Evolutionary conservation across 2,888 invertebrate species (phyloP).

Genomic region (Thera britannica): DNA sequence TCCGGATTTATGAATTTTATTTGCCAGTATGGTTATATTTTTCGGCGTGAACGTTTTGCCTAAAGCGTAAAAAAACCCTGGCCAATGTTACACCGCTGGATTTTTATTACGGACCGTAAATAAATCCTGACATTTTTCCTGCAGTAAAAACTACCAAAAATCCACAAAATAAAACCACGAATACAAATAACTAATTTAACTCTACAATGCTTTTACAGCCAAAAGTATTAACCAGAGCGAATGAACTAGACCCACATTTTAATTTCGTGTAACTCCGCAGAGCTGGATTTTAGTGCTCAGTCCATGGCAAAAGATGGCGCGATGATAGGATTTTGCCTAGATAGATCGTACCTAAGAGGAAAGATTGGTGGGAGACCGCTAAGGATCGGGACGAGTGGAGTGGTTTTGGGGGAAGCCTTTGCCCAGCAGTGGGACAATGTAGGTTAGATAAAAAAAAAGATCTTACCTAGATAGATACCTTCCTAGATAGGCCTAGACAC

Average conservation of each 20-base stretch:
- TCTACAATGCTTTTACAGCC: slow-evolving; percentile 17
- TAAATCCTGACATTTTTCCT: not conserved
- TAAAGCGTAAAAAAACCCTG: not conserved
- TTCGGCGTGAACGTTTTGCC: not conserved
- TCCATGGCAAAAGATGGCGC: slow-evolving; percentile 1
- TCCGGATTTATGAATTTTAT: no score
- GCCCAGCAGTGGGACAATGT: no score
- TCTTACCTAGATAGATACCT: no score
- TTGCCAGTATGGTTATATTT: not conserved
- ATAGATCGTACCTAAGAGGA: no score
- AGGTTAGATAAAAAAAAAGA: no score
- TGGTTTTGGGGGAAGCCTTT: no score
- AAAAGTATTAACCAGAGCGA: slow-evolving; percentile 46
- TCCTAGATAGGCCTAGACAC: no score
- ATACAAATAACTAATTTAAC: slow-evolving; percentile 13
- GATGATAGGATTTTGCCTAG: not conserved
- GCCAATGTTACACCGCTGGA: not conserved
- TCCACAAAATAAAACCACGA: slow-evolving; percentile 2
- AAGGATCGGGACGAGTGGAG: no score
- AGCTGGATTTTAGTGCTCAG: slow-evolving; percentile 41
- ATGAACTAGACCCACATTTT: slow-evolving; percentile 68
- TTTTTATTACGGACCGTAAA: not conserved
- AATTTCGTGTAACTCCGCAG: slow-evolving; percentile 60
- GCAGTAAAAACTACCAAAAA: not conserved
- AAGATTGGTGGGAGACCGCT: no score